Percentiles rank a stretch among this genome's conserved stretches.
Evolutionary conservation across 30 jellyfish, hydroid and myxozoan genomes (phyloP).

Genomic region (Aurelia coerulea): DNA sequence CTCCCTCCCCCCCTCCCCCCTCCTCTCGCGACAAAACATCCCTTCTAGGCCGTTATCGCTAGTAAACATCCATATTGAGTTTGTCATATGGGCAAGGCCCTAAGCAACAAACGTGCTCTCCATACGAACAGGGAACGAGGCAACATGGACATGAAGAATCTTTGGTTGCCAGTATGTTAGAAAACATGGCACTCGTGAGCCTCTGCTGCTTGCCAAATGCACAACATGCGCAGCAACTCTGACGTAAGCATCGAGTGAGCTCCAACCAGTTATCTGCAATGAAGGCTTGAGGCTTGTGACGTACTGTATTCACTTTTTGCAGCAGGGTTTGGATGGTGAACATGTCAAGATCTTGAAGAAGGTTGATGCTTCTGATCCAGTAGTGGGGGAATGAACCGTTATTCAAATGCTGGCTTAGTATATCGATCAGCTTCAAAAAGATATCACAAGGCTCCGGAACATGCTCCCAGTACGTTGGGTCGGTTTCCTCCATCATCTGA

Average conservation of each 20-base stretch:
- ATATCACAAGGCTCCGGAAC: background rate
- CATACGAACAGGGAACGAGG: slow-evolving; percentile 16
- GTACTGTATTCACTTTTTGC: slow-evolving; percentile 21
- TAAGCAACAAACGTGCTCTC: background rate
- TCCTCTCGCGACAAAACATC: no score
- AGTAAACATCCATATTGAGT: slow-evolving; percentile 30
- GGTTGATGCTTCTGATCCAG: slow-evolving; percentile 46
- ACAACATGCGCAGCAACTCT: slow-evolving; percentile 29
- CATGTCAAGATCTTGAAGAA: background rate
- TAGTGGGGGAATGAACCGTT: slow-evolving; percentile 46
- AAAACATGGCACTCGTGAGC: background rate
- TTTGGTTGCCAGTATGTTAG: slow-evolving; percentile 11
- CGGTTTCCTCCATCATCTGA: slow-evolving; percentile 33
- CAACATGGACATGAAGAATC: background rate
- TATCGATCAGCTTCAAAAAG: slow-evolving; percentile 21
- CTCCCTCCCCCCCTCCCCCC: no score
- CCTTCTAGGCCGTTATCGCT: no score
- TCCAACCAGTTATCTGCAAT: slow-evolving; percentile 48
- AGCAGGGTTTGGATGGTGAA: background rate
- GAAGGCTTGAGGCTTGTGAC: slow-evolving; percentile 44
- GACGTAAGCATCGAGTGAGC: slow-evolving; percentile 25
- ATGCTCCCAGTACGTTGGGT: slow-evolving; percentile 11
- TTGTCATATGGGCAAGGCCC: slow-evolving; percentile 44
- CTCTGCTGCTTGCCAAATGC: slow-evolving; percentile 11
- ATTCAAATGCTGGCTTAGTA: slow-evolving; percentile 10